These are phyloP conservation scores for Malurus elegans DNA, from an alignment of 2,113 vertebrate genomes.

Conservation along the genomic window DNA sequence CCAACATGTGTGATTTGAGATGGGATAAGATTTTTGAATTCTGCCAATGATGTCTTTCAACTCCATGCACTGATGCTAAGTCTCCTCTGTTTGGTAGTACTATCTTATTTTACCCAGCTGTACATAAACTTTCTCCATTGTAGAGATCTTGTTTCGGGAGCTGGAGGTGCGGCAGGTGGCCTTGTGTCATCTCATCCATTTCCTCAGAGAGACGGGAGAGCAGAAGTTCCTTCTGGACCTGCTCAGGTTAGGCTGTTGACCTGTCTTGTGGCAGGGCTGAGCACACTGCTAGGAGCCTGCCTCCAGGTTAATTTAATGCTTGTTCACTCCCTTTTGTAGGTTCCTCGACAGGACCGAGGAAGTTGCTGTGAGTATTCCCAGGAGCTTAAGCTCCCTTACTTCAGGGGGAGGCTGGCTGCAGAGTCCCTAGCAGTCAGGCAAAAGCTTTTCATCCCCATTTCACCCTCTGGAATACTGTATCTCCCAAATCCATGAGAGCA, in stretches of 20 bases:
- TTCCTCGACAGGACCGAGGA: slow-evolving; percentile 89
- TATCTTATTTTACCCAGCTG: neutral
- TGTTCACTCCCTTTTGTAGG: slow-evolving; percentile 66
- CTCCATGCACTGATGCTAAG: neutral
- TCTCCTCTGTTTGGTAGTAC: neutral
- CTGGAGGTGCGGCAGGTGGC: slow-evolving; percentile 86
- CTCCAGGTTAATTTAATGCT: neutral
- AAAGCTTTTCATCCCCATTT: neutral
- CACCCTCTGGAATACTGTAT: neutral
- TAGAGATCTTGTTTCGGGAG: slow-evolving; percentile 90
- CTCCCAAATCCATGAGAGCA: neutral
- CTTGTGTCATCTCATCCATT: slow-evolving; percentile 88
- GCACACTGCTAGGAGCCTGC: neutral
- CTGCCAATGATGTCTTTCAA: neutral
- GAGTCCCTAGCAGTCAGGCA: neutral
- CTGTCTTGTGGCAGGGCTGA: neutral
- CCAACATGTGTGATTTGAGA: neutral
- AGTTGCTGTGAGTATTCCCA: slow-evolving; percentile 82
- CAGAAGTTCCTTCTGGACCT: slow-evolving; percentile 88
- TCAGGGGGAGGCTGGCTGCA: neutral
- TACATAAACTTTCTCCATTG: neutral
- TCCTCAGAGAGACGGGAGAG: slow-evolving; percentile 86
- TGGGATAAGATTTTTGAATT: neutral
- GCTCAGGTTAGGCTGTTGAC: slow-evolving; percentile 77
- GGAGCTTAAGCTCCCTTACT: neutral